Percentiles rank a stretch among this genome's conserved stretches.
Conservation (phyloP, 1,140 invertebrate species). For the Drosophila bocqueti region DNA sequence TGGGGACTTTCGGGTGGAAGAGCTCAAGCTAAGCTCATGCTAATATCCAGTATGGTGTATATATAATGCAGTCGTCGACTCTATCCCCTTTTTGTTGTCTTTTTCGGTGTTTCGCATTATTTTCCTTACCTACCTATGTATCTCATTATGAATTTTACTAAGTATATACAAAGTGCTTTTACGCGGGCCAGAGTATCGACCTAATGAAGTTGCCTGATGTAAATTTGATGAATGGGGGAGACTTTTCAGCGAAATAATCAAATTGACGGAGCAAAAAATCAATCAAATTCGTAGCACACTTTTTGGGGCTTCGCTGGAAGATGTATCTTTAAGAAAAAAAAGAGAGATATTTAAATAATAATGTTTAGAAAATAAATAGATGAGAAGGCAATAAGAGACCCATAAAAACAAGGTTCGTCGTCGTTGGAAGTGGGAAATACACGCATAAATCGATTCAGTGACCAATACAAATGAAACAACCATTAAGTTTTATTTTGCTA, state of each 20-base stretch:
- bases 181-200: constrained; percentile 3
- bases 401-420: neutral
- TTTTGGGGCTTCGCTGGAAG: constrained; percentile 19
- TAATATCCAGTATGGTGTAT: constrained; percentile 41
- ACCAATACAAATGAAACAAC: constrained; percentile 19
- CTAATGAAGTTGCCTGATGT: constrained; percentile 34
- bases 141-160: constrained; percentile 28
- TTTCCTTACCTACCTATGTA: constrained; percentile 31
- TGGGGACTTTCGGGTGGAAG: constrained; percentile 3
- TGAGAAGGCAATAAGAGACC: neutral
- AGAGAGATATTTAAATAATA: neutral
- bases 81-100: constrained; percentile 27
- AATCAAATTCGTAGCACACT: constrained; percentile 38
- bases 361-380: neutral
- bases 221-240: constrained; percentile 31
- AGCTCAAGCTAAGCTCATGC: constrained; percentile 34
- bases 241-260: constrained; percentile 30
- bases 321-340: neutral
- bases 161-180: constrained; percentile 26
- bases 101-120: constrained; percentile 34
- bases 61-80: constrained; percentile 42
- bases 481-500: constrained; percentile 23
- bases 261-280: constrained; percentile 28
- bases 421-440: neutral
- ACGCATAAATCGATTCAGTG: neutral